Evolutionary conservation across 2,888 invertebrate species (phyloP).

Genomic region (Cataglyphis cursor): DNA sequence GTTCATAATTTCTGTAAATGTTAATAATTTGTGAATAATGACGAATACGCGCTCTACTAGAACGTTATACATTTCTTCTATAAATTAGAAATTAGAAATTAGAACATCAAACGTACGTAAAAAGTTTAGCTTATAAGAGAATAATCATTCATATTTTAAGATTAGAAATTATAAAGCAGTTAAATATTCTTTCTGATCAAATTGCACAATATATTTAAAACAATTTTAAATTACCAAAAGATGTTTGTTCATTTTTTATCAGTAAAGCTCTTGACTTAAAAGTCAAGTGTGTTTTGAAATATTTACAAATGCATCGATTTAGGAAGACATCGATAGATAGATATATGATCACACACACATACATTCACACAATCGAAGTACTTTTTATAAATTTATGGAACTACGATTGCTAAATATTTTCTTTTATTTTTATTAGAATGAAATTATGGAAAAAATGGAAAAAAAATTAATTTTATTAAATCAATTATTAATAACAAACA

Average conservation of each 20-base stretch:
- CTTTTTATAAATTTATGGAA: slow-evolving; percentile 9
- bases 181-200: background rate
- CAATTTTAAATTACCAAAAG: background rate
- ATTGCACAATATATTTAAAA: background rate
- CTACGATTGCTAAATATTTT: slow-evolving; percentile 10
- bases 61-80: background rate
- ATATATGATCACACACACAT: background rate
- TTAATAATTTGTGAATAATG: background rate
- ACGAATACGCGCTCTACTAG: background rate
- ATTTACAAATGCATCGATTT: slow-evolving; percentile 24
- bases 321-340: slow-evolving; percentile 6
- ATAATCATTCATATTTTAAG: background rate
- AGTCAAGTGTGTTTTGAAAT: slow-evolving; percentile 2
- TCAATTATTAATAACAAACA: background rate
- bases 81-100: background rate
- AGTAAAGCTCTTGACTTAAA: background rate
- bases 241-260: background rate
- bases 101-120: background rate
- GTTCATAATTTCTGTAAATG: background rate
- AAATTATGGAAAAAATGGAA: background rate
- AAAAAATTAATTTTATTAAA: slow-evolving; percentile 1
- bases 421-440: background rate
- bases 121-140: background rate
- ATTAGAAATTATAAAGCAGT: background rate
- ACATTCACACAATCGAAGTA: background rate